Conservation (phyloP, 2,797 vertebrate species). For the Phataginus tetradactyla region DNA sequence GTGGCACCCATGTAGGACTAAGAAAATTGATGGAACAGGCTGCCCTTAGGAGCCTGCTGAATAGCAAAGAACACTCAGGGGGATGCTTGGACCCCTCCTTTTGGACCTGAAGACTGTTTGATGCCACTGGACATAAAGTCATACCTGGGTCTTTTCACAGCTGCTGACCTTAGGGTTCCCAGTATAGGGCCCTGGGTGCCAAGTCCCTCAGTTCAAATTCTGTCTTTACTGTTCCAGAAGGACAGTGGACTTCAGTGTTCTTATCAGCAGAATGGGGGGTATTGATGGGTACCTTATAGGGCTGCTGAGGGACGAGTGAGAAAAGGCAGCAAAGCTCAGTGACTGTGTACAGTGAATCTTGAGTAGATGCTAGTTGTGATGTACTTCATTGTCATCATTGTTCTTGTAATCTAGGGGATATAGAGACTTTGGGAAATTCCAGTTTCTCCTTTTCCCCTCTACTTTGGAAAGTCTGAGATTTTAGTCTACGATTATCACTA, state of each 20-base stretch:
- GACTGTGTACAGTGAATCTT: background rate
- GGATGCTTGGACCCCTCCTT: too few relatives aligned
- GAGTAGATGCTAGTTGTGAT: background rate
- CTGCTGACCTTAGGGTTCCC: background rate
- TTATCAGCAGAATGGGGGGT: background rate
- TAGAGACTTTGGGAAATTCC: background rate
- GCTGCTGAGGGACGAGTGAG: background rate
- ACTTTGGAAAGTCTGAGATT: background rate
- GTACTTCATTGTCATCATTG: accelerated
- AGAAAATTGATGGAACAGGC: background rate
- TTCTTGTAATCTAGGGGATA: background rate
- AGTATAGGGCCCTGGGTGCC: background rate
- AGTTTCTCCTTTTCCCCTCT: background rate
- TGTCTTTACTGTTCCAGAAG: background rate
- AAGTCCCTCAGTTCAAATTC: background rate
- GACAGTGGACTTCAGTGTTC: background rate
- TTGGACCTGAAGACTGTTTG: background rate
- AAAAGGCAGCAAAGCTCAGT: background rate
- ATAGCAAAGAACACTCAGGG: background rate
- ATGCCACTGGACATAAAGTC: background rate
- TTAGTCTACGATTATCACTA: too few relatives aligned
- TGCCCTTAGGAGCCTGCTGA: background rate
- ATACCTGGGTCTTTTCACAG: background rate
- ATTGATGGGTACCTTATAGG: too few relatives aligned
- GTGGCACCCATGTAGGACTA: accelerated